Percentiles rank a stretch among this genome's conserved stretches.
phyloP scores from a whole-genome alignment of 2,888 invertebrate species.

The Megamerina dolium region DNA sequence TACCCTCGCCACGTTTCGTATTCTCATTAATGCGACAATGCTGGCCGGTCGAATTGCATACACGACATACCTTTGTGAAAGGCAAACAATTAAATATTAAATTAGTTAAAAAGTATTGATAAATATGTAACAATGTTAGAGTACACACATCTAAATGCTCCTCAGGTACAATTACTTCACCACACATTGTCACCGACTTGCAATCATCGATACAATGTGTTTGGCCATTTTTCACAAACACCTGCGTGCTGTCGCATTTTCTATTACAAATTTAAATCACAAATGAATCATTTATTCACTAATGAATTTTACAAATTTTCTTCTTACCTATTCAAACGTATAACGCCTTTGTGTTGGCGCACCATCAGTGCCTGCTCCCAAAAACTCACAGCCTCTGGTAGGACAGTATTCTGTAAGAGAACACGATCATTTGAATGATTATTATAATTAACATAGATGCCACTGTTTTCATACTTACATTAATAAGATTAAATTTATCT shows the following conservation, averaged over 20 bases:
- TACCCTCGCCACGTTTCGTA: conserved; percentile 60
- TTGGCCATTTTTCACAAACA: conserved; percentile 74
- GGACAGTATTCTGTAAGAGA: conserved; percentile 66
- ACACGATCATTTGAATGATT: neutral
- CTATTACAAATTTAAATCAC: conserved; percentile 50
- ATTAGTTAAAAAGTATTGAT: neutral
- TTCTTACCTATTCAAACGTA: conserved; percentile 76
- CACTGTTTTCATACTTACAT: conserved; percentile 61
- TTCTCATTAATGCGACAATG: conserved; percentile 61
- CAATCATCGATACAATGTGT: conserved; percentile 86
- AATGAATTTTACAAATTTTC: conserved; percentile 3
- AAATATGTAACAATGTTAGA: neutral
- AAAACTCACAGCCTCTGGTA: conserved; percentile 87
- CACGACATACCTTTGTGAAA: conserved; percentile 74
- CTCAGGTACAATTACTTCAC: conserved; percentile 89
- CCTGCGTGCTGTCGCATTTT: conserved; percentile 82
- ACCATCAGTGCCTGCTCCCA: conserved; percentile 92
- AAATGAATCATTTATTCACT: neutral
- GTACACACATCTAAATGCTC: conserved; percentile 88
- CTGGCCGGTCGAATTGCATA: conserved; percentile 81
- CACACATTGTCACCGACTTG: conserved; percentile 83
- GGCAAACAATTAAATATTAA: neutral
- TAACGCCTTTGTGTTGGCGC: conserved; percentile 76
- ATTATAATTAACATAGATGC: neutral
- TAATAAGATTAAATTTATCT: conserved; percentile 80